Base-by-base conservation (phyloP, 2,888 invertebrate genomes). In the Cataglyphis albicans region DNA sequence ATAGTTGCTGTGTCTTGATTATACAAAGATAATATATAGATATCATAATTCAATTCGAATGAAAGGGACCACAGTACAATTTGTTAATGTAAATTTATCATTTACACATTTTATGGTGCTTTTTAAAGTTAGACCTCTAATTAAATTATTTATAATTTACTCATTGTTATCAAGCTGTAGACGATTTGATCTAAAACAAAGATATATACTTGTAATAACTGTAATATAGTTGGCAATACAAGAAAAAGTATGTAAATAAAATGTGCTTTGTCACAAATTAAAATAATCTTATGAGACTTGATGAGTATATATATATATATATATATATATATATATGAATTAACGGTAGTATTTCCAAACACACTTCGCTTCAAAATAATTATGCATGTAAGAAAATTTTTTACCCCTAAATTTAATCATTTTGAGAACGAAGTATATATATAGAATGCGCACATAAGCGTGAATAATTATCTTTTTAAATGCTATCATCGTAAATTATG, bases 31-130 rank as follows among this genome's bases (percentile, higher is more conserved):
- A 32, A 10, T 72, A 63, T 29, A 83, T 84, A 88, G 72, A 41
- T 82, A 64, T 83, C 87, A 82, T 86, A 89, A 82, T 91, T 90
- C 82, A 90, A 86, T 90, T 85, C 70, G 81, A 90, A 88, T 87
- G 85, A 87, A 89, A 91, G 91, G 92, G 91, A 92, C 91, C 92
- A 91, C 87, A 87, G 73, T 90, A 90, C 82, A 86, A 88, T 88
- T 83, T 65, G 80, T 89, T 89, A 88, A 84, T 83, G 82, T 76
- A 74, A 84, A 89, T 86, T 83, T 86, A 88, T 91, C 63, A 88
- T 88, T 86, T 90, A 68, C 63, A 83, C 65, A 75, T 61, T 84
- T 15, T 59, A 52, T 85, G 32, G 7, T 84, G 84, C 75, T 83
- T 84, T 84, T 72, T 74, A 7, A 84, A 84, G 84, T 87, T 86